A percentile compares a stretch with the other conserved stretches of the same genome.
Evolutionary conservation across 2,797 vertebrate species (phyloP).

Genomic region (Zalophus californianus): DNA sequence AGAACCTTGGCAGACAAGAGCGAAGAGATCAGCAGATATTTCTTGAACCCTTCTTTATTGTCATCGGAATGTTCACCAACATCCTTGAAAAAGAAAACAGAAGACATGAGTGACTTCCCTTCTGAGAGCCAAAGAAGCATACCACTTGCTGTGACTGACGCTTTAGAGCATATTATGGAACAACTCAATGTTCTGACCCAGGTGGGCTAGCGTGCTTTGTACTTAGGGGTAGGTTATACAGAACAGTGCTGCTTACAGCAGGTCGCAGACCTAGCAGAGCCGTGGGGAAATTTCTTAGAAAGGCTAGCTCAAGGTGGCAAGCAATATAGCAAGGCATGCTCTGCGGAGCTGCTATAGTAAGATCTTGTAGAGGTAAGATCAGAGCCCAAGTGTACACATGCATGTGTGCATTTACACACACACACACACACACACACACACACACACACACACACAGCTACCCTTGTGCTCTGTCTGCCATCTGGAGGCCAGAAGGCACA

Average conservation of each 20-base stretch:
- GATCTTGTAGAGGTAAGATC: background rate
- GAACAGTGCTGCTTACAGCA: background rate
- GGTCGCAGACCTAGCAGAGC: background rate
- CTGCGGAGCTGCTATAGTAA: background rate
- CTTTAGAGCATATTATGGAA: conserved; percentile 92
- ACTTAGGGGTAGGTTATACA: background rate
- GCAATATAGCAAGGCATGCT: background rate
- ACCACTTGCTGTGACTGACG: conserved; percentile 86
- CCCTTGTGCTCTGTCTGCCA: background rate
- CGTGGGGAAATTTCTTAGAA: background rate
- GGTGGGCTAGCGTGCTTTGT: conserved; percentile 84
- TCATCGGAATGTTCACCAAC: conserved; percentile 57
- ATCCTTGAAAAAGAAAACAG: conserved; percentile 80
- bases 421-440: too few relatives aligned
- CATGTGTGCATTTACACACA: accelerated
- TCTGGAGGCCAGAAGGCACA: background rate
- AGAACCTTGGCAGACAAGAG: conserved; percentile 68
- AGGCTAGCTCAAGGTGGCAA: background rate
- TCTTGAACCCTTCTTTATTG: conserved; percentile 69
- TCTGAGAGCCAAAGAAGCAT: conserved; percentile 83
- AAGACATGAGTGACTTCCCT: conserved; percentile 71
- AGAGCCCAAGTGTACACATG: accelerated
- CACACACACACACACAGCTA: background rate
- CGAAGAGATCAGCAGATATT: conserved; percentile 71
- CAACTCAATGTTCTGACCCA: conserved; percentile 95